Percentiles rank a stretch among this genome's conserved stretches.
phyloP scores from a whole-genome alignment of 2,888 invertebrate genomes.

The Brenthis daphne region DNA sequence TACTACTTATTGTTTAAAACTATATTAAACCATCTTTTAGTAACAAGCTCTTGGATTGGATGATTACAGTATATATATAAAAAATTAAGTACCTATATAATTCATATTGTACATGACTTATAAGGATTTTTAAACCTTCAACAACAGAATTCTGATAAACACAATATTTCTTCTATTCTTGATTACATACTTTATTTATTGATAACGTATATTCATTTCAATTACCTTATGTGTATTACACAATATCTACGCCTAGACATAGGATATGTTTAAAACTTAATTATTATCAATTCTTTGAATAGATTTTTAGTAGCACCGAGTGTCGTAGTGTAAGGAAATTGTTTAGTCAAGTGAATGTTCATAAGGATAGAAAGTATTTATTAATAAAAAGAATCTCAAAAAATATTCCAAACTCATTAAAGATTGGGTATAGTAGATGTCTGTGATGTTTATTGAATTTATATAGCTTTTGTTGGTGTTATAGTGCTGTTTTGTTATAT shows the following conservation, averaged over 20 bases:
- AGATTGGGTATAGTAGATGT: constrained; percentile 66
- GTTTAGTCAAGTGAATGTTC: constrained; percentile 60
- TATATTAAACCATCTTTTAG: not conserved
- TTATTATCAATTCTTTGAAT: constrained; percentile 7
- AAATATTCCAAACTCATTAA: constrained; percentile 59
- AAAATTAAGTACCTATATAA: not conserved
- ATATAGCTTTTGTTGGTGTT: constrained; percentile 58
- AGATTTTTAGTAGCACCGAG: constrained; percentile 50
- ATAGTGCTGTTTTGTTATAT: constrained; percentile 39
- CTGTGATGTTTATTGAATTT: constrained; percentile 70
- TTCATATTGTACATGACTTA: too few relatives aligned
- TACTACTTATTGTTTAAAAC: not conserved
- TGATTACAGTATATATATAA: not conserved
- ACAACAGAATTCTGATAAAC: too few relatives aligned
- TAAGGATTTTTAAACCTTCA: too few relatives aligned
- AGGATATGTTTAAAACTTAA: not conserved
- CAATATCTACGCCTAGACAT: not conserved
- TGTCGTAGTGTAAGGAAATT: constrained; percentile 63
- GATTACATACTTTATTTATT: too few relatives aligned
- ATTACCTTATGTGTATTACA: too few relatives aligned
- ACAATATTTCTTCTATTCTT: too few relatives aligned
- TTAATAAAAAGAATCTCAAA: constrained; percentile 62
- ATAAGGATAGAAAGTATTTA: constrained; percentile 51
- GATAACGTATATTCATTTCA: too few relatives aligned
- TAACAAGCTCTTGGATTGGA: not conserved